These are phyloP conservation scores for Delichon dasypus DNA, from an alignment of 2,797 vertebrate species.

Conservation along the genomic window DNA sequence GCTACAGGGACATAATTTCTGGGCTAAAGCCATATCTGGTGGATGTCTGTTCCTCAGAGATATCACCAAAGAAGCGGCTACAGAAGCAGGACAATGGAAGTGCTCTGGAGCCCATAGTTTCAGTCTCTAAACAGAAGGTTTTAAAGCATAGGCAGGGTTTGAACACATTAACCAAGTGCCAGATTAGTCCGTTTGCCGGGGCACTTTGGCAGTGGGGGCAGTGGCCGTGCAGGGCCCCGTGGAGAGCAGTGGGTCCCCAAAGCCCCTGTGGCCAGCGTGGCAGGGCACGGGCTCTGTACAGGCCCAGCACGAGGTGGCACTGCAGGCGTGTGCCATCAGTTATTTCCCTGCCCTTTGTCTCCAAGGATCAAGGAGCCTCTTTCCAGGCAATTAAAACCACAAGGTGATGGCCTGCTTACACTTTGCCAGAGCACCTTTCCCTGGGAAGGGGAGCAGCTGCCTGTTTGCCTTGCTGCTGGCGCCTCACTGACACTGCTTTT, in stretches of 20 bases:
- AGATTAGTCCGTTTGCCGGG: not conserved
- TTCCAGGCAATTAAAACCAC: not conserved
- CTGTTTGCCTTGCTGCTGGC: not conserved
- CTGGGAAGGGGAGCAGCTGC: not conserved
- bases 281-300: not conserved
- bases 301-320: constrained; percentile 27
- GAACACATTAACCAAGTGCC: not conserved
- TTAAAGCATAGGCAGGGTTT: not conserved
- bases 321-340: not conserved
- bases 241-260: accelerated
- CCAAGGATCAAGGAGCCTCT: not conserved
- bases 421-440: not conserved
- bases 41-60: not conserved
- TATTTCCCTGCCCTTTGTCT: not conserved
- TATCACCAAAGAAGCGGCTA: not conserved
- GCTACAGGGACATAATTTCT: not conserved
- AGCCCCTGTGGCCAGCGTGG: accelerated
- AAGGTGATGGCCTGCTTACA: accelerated
- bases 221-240: accelerated
- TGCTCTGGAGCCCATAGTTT: not conserved
- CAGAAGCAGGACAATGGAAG: not conserved
- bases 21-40: not conserved
- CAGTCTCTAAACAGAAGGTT: not conserved
- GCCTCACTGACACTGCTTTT: not conserved
- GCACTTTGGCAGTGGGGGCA: not conserved